Base-by-base conservation (phyloP, 2,888 invertebrate species). In the Laspeyria flexula region DNA sequence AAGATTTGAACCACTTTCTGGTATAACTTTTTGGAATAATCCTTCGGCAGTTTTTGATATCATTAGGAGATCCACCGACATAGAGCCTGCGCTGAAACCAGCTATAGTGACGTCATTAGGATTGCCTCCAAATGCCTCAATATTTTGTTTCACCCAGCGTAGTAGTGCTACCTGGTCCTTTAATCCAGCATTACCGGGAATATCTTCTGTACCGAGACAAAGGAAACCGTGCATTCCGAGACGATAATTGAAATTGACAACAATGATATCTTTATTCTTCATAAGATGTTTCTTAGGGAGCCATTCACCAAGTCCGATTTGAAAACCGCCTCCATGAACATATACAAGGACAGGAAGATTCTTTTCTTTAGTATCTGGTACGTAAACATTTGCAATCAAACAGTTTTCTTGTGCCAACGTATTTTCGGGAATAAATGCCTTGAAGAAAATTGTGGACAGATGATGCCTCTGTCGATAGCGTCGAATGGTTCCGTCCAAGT, bases 321-420 rank as follows among this genome's bases (percentile, higher is more conserved):
- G 61, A 37, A 71, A 82, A 0, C 50, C 77, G 35, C 81, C 82
- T 23, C 79, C 80, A 11, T 82, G 82, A 3, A 81, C 59, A 23
- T 67, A 68, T 0, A 81, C 78, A 1, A 75, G 41, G 0, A 81
- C 79, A 0, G 80, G 70, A 0, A 74, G 61, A 1, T 79, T 67
- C n/a, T 50, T 57, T 18, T 68, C 60, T 9, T 65, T 31, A 12
- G 81, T 84, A 39, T 78, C 76, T 0, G 87, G 85, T 1, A 85
- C 83, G 44, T 77, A 88, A 1, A 90, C 75, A 55, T 84, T 90
- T n/a, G 84, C 73, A 16, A 81, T 65, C 0, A 90, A 74, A 21
- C 21, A 21, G 2, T 21, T 2, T 21, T 21, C 21, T 21, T 21
- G 3, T 3, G 21, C 5, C 0, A 34, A 33, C 39, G 53, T 55